phyloP scores from a whole-genome alignment of 2,113 vertebrate genomes.

The Ageneiosus marmoratus region DNA sequence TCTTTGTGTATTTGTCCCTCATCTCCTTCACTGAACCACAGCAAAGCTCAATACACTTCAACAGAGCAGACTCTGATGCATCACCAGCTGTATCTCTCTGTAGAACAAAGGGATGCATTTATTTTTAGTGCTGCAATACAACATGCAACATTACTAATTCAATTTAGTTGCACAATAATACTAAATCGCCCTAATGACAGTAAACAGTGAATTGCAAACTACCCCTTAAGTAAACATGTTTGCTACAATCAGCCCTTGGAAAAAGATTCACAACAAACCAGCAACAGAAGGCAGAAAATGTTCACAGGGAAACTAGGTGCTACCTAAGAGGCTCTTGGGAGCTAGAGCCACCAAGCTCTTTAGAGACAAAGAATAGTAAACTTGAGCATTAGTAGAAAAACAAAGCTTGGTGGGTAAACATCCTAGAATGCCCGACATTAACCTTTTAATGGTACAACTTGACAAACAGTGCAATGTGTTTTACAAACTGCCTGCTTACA shows the following conservation, averaged over 20 bases:
- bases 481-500: not conserved
- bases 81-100: conserved; percentile 90
- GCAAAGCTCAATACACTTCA: conserved; percentile 92
- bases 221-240: not conserved
- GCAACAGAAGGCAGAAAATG: not conserved
- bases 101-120: not conserved
- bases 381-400: conserved; percentile 36
- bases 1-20: conserved; percentile 81
- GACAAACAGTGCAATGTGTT: not conserved
- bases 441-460: not conserved
- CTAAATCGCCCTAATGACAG: not conserved
- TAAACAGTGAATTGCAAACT: not conserved
- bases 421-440: not conserved
- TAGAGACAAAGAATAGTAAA: conserved; percentile 17
- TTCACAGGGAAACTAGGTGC: conserved; percentile 4
- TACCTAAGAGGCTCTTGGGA: conserved; percentile 30
- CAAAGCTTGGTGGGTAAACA: not conserved
- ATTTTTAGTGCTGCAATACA: not conserved
- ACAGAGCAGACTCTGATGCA: conserved; percentile 88
- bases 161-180: not conserved
- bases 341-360: not conserved
- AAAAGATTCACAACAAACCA: not conserved
- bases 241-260: not conserved
- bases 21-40: conserved; percentile 88
- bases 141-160: not conserved